These are phyloP conservation scores for Drosophila mulleri DNA, from an alignment of 2,888 invertebrate genomes.

Conservation along the genomic window DNA sequence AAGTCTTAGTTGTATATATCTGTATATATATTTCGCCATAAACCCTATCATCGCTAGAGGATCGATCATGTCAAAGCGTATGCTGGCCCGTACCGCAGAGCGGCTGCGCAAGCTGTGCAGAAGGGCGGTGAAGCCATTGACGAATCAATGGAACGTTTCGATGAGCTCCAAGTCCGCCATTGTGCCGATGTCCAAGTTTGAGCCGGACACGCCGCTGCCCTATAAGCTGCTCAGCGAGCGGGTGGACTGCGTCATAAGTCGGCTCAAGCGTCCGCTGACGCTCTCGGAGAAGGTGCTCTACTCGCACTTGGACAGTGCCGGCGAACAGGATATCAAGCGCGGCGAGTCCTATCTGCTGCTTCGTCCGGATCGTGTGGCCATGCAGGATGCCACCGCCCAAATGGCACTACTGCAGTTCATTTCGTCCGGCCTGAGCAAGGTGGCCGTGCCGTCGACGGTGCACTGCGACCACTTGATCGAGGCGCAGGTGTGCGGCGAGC, in stretches of 20 bases:
- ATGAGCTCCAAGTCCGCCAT: constrained; percentile 89
- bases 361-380: constrained; percentile 98
- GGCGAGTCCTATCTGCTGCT: constrained; percentile 96
- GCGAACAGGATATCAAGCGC: constrained; percentile 94
- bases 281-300: constrained; percentile 99
- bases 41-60: not conserved
- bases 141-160: constrained; percentile 93
- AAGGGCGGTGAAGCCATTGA: constrained; percentile 87
- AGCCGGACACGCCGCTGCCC: constrained; percentile 89
- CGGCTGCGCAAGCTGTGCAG: constrained; percentile 72
- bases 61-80: constrained; percentile 17
- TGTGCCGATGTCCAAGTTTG: constrained; percentile 98
- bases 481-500: constrained; percentile 94
- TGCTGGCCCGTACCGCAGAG: constrained; percentile 10
- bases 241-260: constrained; percentile 92
- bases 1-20: constrained; percentile 6
- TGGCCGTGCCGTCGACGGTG: constrained; percentile 99
- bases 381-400: constrained; percentile 99
- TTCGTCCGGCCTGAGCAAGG: constrained; percentile 96
- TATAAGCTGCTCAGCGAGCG: constrained; percentile 92
- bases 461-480: constrained; percentile 99
- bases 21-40: constrained; percentile 1
- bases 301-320: constrained; percentile 97
- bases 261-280: constrained; percentile 96
- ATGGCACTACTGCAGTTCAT: constrained; percentile 99